Evolutionary conservation across 2,113 vertebrate species (phyloP).

Genomic region (Callopanchax toddi): DNA sequence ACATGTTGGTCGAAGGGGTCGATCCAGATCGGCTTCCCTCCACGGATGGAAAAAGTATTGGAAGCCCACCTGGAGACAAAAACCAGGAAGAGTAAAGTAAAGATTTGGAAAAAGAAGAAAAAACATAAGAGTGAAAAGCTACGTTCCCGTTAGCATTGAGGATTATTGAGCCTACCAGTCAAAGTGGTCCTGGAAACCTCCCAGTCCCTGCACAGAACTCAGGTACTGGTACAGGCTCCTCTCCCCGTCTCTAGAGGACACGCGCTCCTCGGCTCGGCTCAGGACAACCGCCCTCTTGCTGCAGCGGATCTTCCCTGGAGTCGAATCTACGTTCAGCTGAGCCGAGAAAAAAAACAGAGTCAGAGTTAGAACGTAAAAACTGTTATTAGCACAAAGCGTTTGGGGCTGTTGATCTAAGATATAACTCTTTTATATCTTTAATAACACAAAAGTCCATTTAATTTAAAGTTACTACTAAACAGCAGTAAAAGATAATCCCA

Average conservation of each 20-base stretch:
- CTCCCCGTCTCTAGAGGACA: slow-evolving; percentile 71
- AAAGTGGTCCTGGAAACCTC: slow-evolving; percentile 90
- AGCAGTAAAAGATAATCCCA: no score
- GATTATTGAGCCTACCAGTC: slow-evolving; percentile 78
- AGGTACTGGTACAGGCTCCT: slow-evolving; percentile 83
- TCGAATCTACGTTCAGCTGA: slow-evolving; percentile 82
- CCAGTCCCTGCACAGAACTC: slow-evolving; percentile 81
- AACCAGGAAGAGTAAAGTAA: background rate
- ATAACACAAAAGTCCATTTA: no score
- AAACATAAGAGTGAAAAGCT: no score
- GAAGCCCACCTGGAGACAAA: slow-evolving; percentile 82
- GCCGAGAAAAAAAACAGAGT: background rate
- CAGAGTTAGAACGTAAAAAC: no score
- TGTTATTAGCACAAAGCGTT: slow-evolving; percentile 1
- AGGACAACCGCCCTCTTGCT: slow-evolving; percentile 75
- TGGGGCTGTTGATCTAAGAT: no score
- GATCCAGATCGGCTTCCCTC: slow-evolving; percentile 90
- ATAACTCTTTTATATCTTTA: no score
- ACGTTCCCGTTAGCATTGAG: background rate
- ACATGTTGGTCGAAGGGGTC: slow-evolving; percentile 82
- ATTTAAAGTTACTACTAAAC: no score
- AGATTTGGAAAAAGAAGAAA: no score
- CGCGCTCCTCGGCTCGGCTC: slow-evolving; percentile 65
- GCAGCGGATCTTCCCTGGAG: slow-evolving; percentile 85
- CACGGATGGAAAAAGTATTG: slow-evolving; percentile 80